Evolutionary conservation across 2,888 invertebrate genomes (phyloP), one percentile per base, ranked within the genome.

Genomic region (Watsonalla cultraria): DNA sequence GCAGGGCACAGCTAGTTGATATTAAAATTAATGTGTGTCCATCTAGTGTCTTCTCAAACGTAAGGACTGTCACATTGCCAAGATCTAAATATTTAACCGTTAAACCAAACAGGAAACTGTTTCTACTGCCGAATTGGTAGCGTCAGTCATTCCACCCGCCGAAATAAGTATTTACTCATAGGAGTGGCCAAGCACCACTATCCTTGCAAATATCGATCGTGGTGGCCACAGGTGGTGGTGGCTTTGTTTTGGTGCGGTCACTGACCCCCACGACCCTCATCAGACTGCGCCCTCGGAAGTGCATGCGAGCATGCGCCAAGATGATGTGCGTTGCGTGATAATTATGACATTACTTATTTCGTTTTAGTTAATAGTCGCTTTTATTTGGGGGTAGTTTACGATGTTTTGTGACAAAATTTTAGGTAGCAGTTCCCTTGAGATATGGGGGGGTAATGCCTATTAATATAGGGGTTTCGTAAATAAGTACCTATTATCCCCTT

Each of bases 211-310:
- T 59, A 63, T 45, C 61, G 60, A 52, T 54, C 58, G 57, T 56
- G 56, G 54, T 53, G 61, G 64, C 80, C 77, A 79, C 84, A 86
- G 85, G 86, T 86, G 81, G 76, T 72, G 66, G 60, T 55, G 59
- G 62, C 74, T 81, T 86, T 88, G 86, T 88, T 87, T 81, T 86
- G 82, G 79, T 80, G 74, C 80, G 86, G 76, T 75, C 87, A 68
- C 78, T 72, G 82, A 89, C 86, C 86, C 63, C 72, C 52, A 56
- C 62, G 62, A 64, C 73, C 70, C 65, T 61, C 56, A 82, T 70
- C 78, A 57, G 86, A 80, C 84, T 82, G 68, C 84, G 76, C 82
- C 87, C 86, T 79, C 71, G 53, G 46, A 54, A 62, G 61, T 66
- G 63, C 68, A 67, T 65, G 60, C 61, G 68, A 60, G 71, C 76